Evolutionary conservation across 2,888 invertebrate species (phyloP), one percentile per base, ranked within the genome.

Genomic region (Hyalella azteca): DNA sequence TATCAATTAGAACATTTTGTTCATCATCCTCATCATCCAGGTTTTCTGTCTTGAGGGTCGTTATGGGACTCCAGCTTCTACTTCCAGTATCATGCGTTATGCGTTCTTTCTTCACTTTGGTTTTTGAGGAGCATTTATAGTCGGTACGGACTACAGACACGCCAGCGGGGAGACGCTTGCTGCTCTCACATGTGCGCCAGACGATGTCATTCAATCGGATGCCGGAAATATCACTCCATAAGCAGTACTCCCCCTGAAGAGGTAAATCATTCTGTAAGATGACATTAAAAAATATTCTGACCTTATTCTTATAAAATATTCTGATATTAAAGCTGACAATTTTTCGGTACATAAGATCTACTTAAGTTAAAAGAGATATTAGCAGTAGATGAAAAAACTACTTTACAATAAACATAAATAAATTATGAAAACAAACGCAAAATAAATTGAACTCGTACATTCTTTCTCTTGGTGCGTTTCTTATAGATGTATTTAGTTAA

Each of bases 161-260:
- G 59, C 80, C 76, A 32, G 66, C 78, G 4, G 80, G 80, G 7
- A 78, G 78, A 3, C 80, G 48, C 50, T 82, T 82, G 48, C 85
- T 85, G 15, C 85, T 79, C 11, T 88, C 86, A 79, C 89, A 89
- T 15, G 90, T 87, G 85, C 92, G 87, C 79, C 87, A 88, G 86
- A 90, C 91, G 86, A 92, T 90, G 88, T 93, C 95, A 85, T 93
- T 91, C 78, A 95, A 88, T 11, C 92, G 92, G 85, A 95, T 92
- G 76, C 93, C 93, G 85, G 91, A 91, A 19, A 93, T 93, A 86
- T 93, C 93, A 36, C 36, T 36, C 66, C 66, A 66, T 15, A 29
- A 19, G 36, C 66, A 36, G 66, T 36, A 36, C 39, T 66, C 66
- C 5, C 66, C 66, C 66, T 66, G 66, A 19, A 36, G 11, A 36